Percentiles rank a stretch among this genome's conserved stretches.
Conservation (phyloP, 2,113 vertebrate species). For the Heterocephalus glaber region DNA sequence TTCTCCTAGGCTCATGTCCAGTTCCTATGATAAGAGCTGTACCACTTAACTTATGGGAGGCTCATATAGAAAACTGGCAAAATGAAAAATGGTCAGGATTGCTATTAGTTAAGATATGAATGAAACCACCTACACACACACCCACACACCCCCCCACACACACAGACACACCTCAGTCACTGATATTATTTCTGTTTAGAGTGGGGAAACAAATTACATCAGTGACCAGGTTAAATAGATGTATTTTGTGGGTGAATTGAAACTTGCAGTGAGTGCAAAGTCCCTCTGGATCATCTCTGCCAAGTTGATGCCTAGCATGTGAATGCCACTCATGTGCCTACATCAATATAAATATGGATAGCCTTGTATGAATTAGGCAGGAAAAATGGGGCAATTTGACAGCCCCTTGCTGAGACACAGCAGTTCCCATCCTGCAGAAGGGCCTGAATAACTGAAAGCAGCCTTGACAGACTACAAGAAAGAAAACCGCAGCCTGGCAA, state of each 20-base stretch:
- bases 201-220: not conserved
- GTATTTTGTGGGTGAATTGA: not conserved
- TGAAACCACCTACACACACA: not conserved
- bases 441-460: conserved; percentile 62
- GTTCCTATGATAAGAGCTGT: not conserved
- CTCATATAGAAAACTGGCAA: not conserved
- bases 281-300: conserved; percentile 14
- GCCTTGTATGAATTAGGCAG: conserved; percentile 61
- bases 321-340: conserved; percentile 13
- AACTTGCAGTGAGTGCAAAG: conserved; percentile 24
- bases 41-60: not conserved
- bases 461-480: not conserved
- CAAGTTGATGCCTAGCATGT: conserved; percentile 24
- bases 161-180: not conserved
- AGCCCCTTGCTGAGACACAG: conserved; percentile 71
- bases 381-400: conserved; percentile 62
- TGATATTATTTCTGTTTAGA: conserved; percentile 19
- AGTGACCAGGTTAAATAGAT: not conserved
- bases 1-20: not conserved
- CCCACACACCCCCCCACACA: fast-evolving
- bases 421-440: conserved; percentile 41
- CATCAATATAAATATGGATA: conserved; percentile 77
- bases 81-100: not conserved
- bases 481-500: conserved; percentile 69
- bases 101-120: not conserved